Percentiles rank a stretch among this genome's conserved stretches.
Conservation (phyloP, 2,797 vertebrate species). For the Rousettus madagascariensis region DNA sequence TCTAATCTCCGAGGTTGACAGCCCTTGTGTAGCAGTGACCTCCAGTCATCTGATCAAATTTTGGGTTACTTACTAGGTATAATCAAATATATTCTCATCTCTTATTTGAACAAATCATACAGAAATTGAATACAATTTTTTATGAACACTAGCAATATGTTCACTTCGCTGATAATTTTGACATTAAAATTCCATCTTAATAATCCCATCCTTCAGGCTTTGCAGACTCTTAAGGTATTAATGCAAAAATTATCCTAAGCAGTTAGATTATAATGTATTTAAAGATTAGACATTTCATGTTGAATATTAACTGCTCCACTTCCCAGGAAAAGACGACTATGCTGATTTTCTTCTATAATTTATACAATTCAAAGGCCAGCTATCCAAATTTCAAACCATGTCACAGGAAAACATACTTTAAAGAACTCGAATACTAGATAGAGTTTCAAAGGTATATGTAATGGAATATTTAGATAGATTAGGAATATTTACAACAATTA, state of each 20-base stretch:
- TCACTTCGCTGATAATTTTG: constrained; percentile 97
- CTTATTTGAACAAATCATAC: constrained; percentile 88
- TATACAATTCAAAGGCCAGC: constrained; percentile 81
- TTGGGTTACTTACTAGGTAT: constrained; percentile 84
- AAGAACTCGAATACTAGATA: constrained; percentile 56
- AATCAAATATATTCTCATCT: constrained; percentile 88
- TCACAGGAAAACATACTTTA: constrained; percentile 63
- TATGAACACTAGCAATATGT: constrained; percentile 91
- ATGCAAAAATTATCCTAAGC: constrained; percentile 99
- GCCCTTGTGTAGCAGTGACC: constrained; percentile 82
- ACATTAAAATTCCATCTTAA: constrained; percentile 98
- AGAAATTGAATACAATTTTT: constrained; percentile 89
- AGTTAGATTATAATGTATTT: constrained; percentile 95
- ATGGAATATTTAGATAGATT: constrained; percentile 73
- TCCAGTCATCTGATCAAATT: constrained; percentile 86
- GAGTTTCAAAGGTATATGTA: constrained; percentile 43
- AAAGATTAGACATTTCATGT: constrained; percentile 97
- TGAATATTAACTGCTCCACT: constrained; percentile 96
- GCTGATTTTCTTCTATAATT: constrained; percentile 82
- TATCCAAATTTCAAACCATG: constrained; percentile 78
- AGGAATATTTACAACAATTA: constrained; percentile 58
- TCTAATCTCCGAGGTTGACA: constrained; percentile 81
- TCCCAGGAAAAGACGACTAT: constrained; percentile 89
- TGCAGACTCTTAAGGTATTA: constrained; percentile 99
- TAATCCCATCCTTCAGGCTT: constrained; percentile 99